Evolutionary conservation across 2,113 vertebrate genomes (phyloP), one percentile per base, ranked within the genome.

Genomic region (Heteronetta atricapilla): DNA sequence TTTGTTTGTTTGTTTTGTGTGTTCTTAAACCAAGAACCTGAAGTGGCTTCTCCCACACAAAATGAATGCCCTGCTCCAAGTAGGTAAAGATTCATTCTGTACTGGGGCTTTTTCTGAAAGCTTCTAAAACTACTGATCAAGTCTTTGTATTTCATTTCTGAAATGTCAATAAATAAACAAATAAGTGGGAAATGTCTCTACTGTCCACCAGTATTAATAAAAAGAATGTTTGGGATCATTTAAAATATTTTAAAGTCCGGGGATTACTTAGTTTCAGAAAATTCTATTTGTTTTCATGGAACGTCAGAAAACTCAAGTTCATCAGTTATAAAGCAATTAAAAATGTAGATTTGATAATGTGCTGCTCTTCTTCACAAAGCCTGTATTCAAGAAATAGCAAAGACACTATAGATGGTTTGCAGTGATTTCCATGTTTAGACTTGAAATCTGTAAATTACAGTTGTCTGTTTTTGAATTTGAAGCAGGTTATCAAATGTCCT

Each of bases 1-100:
- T 46, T 46, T 19, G 38, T 50, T 15, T 53, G 25, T 26, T 11
- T 55, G 82, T 21, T 21, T 46, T 48, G 46, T 16, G 21, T 19
- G 28, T 2, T 53, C 10, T 19, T 0, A 0, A 63, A 46, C 2
- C 7, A 58, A 1, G 1, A 62, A 66, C 8, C 1, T 36, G 17
- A 63, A 40, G 3, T 3, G 8, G 8, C 58, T 85, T 55, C 48
- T 82, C 3, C 3, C 7, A 36, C 6, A 72, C 1, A 18, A 69
- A 60, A 59, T 50, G 6, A 70, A 60, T 33, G 13, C 1, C 10
- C 25, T 34, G 20, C 13, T 52, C 10, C 11, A 26, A 81, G 11
- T 12, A 86, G 2, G 0, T 18, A 31, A 78, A 77, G 29, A 6
- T n/a, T 58, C 38, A 62, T 83, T 56, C 36, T n/a, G 50, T 33